These are phyloP conservation scores for Pogonophryne albipinna DNA, from an alignment of 2,797 vertebrate species.

Conservation along the genomic window DNA sequence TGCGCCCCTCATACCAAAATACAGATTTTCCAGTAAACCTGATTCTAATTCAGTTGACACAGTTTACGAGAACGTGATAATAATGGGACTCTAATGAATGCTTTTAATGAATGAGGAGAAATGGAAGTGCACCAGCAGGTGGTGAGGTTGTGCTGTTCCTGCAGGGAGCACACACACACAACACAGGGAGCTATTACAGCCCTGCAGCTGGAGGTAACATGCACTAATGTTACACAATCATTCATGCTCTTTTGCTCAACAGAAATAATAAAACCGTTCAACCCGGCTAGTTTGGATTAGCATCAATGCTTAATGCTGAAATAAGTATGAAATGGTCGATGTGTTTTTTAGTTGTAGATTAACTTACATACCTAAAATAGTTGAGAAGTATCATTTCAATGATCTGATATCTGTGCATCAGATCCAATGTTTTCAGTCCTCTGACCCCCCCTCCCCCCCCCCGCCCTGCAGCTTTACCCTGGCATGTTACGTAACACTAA, in stretches of 20 bases:
- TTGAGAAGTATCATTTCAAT: no score
- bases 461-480: background rate
- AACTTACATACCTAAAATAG: no score
- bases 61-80: slow-evolving; percentile 2
- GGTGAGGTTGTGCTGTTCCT: slow-evolving; percentile 38
- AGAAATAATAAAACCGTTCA: background rate
- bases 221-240: slow-evolving; percentile 11
- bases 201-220: background rate
- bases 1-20: no score
- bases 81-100: slow-evolving; percentile 46
- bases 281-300: background rate
- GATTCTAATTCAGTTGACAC: background rate
- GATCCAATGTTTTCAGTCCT: background rate
- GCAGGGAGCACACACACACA: slow-evolving; percentile 19
- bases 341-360: background rate
- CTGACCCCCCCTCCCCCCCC: background rate
- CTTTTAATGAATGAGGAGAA: slow-evolving; percentile 43
- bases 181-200: slow-evolving; percentile 4
- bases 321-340: background rate
- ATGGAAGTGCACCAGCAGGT: slow-evolving; percentile 31
- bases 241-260: background rate
- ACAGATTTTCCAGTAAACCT: no score
- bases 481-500: slow-evolving; percentile 71
- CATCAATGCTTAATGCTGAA: background rate
- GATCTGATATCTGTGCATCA: slow-evolving; percentile 1